A percentile compares a stretch with the other conserved stretches of the same genome.
These are phyloP conservation scores for Trematomus bernacchii DNA, from an alignment of 2,797 vertebrate species.

Conservation along the genomic window DNA sequence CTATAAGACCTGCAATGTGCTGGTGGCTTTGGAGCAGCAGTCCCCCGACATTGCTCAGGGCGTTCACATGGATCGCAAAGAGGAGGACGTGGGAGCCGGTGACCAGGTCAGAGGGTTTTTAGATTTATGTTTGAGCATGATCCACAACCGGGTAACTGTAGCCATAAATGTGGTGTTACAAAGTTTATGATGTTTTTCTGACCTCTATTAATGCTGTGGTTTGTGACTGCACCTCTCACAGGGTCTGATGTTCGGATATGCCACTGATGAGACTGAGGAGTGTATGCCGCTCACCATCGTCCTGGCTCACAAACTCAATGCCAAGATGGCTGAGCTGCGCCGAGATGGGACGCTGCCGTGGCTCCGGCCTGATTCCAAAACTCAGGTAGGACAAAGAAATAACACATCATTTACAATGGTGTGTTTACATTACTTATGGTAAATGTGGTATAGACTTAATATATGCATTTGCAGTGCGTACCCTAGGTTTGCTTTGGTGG, in stretches of 20 bases:
- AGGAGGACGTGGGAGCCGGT: constrained; percentile 94
- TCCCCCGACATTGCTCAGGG: constrained; percentile 96
- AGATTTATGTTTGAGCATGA: background rate
- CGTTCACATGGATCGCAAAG: constrained; percentile 93
- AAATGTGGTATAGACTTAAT: too few species aligned
- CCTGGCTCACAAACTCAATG: constrained; percentile 95
- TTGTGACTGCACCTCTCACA: constrained; percentile 57
- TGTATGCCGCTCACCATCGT: constrained; percentile 97
- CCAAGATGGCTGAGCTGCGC: constrained; percentile 94
- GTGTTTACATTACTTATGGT: background rate
- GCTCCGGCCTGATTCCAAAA: constrained; percentile 96
- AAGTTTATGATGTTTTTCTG: background rate
- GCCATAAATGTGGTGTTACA: background rate
- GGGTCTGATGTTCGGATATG: constrained; percentile 98
- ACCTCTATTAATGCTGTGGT: constrained; percentile 3
- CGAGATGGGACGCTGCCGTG: constrained; percentile 90
- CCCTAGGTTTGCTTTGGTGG: too few species aligned
- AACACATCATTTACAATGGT: background rate
- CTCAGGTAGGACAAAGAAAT: constrained; percentile 86
- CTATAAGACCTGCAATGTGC: constrained; percentile 96
- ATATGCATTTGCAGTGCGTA: too few species aligned
- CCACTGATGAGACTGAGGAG: constrained; percentile 96
- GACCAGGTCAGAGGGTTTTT: constrained; percentile 88
- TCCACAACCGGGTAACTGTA: background rate
- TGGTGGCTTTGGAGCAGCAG: constrained; percentile 96